Evolutionary conservation across 1,140 invertebrate species (phyloP), one percentile per base, ranked within the genome.

Genomic region (Littorina saxatilis): DNA sequence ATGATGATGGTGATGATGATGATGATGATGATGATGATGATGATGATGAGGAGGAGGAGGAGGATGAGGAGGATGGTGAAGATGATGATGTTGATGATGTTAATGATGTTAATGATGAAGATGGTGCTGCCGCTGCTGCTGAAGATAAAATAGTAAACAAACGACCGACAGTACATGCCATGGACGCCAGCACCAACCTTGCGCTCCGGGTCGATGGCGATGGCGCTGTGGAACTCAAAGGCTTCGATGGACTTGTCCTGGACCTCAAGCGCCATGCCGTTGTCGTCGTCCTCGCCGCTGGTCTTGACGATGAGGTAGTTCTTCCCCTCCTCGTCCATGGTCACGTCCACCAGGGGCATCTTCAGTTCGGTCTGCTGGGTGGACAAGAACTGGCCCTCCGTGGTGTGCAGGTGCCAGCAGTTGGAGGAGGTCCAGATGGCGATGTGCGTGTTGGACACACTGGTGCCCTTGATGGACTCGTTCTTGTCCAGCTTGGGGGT

Each of bases 201-300:
- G 86, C 9, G 52, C 35, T 88, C 86, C 58, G 84, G 86, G 27
- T 87, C 86, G 35, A 92, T 78, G 2, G 91, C 94, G 89, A 96
- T 94, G n/a, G 95, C 95, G 91, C 95, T 96, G 89, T 96, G 95
- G 90, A 96, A 97, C 66, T 95, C 88, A 39, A 98, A 93, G 0
- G 95, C 94, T 47, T 95, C 94, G 58, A 96, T 92, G 15, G 87
- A 88, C 58, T 87, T 84, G 76, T 92, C 88, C n/a, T 86, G 84
- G 0, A 88, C 85, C 76, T 91, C 91, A 1, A 92, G 76, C 1
- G 90, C 89, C 89, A 91, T 90, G 52, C 89, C 91, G 55, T 84
- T 82, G 37, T 90, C 88, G 37, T 90, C 88, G 74, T 85, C 76
- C 73, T 90, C 87, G 32, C 83, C 82, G 9, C 87, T 89, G 81